Evolutionary conservation across 1,140 invertebrate species (phyloP).

Genomic region (Contarinia nasturtii): DNA sequence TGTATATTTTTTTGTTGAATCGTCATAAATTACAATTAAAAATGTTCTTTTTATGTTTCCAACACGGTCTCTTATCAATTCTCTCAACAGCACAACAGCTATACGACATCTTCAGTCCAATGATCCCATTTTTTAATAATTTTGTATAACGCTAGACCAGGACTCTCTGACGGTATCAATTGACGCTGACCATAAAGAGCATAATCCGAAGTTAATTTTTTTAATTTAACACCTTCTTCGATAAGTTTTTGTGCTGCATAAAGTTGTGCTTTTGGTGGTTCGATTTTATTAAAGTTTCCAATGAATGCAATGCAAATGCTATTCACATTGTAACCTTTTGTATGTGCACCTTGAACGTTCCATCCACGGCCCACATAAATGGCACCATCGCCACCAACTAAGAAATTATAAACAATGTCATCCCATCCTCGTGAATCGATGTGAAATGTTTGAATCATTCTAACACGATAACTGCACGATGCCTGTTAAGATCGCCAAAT

Average conservation of each 20-base stretch:
- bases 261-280: constrained; percentile 31
- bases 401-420: constrained; percentile 48
- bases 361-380: constrained; percentile 44
- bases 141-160: constrained; percentile 36
- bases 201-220: constrained; percentile 32
- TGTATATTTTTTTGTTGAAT: too few species aligned
- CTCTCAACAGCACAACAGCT: too few species aligned
- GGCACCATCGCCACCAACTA: constrained; percentile 41
- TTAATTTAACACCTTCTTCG: constrained; percentile 33
- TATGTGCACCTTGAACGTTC: constrained; percentile 39
- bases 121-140: constrained; percentile 36
- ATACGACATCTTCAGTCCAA: too few species aligned
- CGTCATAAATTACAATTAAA: too few species aligned
- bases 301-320: constrained; percentile 49
- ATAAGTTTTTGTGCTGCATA: constrained; percentile 34
- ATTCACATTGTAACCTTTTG: constrained; percentile 35
- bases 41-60: too few species aligned
- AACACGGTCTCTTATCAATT: too few species aligned
- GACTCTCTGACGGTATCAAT: constrained; percentile 35
- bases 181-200: constrained; percentile 40
- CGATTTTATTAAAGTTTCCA: constrained; percentile 37
- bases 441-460: constrained; percentile 47
- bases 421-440: constrained; percentile 39
- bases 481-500: constrained; percentile 10
- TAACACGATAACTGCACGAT: constrained; percentile 7